Conservation (phyloP, 2,113 vertebrate species). For the Pollimyrus isidori region DNA sequence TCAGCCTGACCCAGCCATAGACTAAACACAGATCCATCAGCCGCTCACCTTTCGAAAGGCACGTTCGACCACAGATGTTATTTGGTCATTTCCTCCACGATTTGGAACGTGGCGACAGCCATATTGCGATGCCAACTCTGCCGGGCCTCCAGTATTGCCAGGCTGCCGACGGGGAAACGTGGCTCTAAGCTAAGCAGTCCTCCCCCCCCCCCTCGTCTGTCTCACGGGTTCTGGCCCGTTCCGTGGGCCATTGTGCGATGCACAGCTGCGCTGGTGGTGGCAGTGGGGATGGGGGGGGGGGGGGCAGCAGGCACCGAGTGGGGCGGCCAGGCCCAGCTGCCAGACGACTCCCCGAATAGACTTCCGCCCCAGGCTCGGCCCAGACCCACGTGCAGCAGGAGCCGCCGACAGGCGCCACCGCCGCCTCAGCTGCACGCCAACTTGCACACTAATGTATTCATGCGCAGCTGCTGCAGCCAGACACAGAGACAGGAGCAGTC, state of each 20-base stretch:
- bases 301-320: conserved; percentile 28
- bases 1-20: conserved; percentile 22
- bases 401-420: conserved; percentile 34
- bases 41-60: background rate
- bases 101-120: background rate
- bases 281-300: conserved; percentile 24
- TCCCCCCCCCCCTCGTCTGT: background rate
- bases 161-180: background rate
- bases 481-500: conserved; percentile 34
- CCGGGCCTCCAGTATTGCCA: background rate
- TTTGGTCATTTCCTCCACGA: background rate
- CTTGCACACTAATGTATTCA: conserved; percentile 52
- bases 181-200: background rate
- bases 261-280: conserved; percentile 48
- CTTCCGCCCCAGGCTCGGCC: conserved; percentile 12
- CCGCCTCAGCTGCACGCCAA: conserved; percentile 41
- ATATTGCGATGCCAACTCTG: background rate
- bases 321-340: conserved; percentile 44
- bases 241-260: conserved; percentile 42
- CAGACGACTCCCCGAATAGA: conserved; percentile 48
- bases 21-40: background rate
- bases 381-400: conserved; percentile 17
- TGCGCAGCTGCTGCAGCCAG: conserved; percentile 39
- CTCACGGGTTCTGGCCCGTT: background rate
- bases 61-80: background rate